Evolutionary conservation across 1,140 invertebrate species (phyloP), one percentile per base, ranked within the genome.

Genomic region (Sminthurides bifidus): DNA sequence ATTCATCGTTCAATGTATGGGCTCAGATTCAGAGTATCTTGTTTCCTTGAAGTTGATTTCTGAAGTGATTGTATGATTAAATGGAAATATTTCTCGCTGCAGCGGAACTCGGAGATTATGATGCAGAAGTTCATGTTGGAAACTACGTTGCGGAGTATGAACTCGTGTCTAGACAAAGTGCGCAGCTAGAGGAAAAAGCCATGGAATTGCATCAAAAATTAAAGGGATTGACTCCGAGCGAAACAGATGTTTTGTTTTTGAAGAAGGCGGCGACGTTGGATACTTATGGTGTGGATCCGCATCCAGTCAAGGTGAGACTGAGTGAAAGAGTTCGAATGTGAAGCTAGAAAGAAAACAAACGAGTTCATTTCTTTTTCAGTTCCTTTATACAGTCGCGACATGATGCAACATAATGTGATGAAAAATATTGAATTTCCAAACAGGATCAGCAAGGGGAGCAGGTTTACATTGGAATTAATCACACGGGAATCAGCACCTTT

Each of bases 281-380:
- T 67, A 95, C 92, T 0, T 98, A 97, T 69, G 94, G 93, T 14
- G 85, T 97, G 27, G 93, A 98, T 75, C 94, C 93, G 2, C 90
- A 97, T 77, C 86, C 89, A 49, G 92, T 97, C n/a, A 97, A 96
- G 79, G 91, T 92, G 71, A 71, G 15, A 48, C n/a, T n/a, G n/a
- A n/a, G n/a, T n/a, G n/a, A n/a, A n/a, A n/a, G n/a, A n/a, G n/a
- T n/a, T n/a, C n/a, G n/a, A n/a, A n/a, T n/a, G n/a, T n/a, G n/a
- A n/a, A n/a, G n/a, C n/a, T n/a, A n/a, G n/a, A n/a, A n/a, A n/a
- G n/a, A n/a, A n/a, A n/a, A n/a, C n/a, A n/a, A n/a, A n/a, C n/a
- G n/a, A n/a, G n/a, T n/a, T n/a, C n/a, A n/a, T n/a, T 52, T 19
- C 35, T 15, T 29, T 41, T 50, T 50, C 10, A 35, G 26, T 49